phyloP scores from a whole-genome alignment of 2,113 vertebrate species.

The Oenanthe melanoleuca region DNA sequence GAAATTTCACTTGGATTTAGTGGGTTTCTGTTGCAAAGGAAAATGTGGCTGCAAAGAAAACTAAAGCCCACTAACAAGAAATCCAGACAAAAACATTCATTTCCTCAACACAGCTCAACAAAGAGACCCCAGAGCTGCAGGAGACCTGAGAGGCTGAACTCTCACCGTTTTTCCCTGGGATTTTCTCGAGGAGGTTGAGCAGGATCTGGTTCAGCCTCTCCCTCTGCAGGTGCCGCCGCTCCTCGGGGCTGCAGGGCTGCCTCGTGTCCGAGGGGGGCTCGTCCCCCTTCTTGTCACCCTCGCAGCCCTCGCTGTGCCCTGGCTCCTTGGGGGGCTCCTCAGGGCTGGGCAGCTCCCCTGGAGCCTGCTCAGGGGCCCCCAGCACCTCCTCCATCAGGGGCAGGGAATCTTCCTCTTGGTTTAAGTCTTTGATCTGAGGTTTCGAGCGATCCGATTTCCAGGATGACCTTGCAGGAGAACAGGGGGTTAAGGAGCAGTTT shows the following conservation, averaged over 20 bases:
- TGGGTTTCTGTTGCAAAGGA: not conserved
- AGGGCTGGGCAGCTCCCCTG: conserved; percentile 55
- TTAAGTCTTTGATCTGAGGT: conserved; percentile 71
- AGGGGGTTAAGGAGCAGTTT: not conserved
- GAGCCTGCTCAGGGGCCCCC: conserved; percentile 62
- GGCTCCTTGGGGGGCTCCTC: conserved; percentile 80
- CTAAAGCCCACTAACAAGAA: fast-evolving
- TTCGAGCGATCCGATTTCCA: conserved; percentile 95
- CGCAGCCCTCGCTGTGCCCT: conserved; percentile 53
- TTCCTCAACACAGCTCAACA: not conserved
- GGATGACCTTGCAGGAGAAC: conserved; percentile 78
- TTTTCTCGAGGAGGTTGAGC: conserved; percentile 90
- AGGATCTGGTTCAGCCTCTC: conserved; percentile 96
- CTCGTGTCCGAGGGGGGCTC: not conserved
- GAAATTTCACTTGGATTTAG: not conserved
- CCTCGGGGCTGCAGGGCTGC: conserved; percentile 76
- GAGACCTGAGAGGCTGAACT: not conserved
- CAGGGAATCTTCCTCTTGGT: conserved; percentile 75
- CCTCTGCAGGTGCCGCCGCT: conserved; percentile 84
- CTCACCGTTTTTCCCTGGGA: conserved; percentile 96
- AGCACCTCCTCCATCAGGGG: conserved; percentile 79
- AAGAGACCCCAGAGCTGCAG: fast-evolving
- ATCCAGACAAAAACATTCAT: not conserved
- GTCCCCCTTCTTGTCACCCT: conserved; percentile 60
- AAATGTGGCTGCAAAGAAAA: not conserved